phyloP scores from a whole-genome alignment of 2,888 invertebrate species.

The Eilema depressum region DNA sequence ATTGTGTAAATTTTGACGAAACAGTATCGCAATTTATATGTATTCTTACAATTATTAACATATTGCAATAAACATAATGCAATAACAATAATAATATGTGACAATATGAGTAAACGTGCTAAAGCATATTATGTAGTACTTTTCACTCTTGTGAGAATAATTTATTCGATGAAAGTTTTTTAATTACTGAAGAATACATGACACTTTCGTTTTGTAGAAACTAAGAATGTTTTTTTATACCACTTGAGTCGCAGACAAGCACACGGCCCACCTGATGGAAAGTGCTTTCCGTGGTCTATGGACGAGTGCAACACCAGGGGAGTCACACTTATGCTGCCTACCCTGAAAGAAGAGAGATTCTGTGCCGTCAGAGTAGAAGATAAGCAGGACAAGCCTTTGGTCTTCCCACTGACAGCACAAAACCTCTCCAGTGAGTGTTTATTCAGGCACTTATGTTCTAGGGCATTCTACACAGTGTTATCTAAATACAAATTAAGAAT shows the following conservation, averaged over 20 bases:
- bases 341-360: too few species aligned
- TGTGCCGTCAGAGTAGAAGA: too few species aligned
- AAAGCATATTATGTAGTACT: background rate
- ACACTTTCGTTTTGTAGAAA: background rate
- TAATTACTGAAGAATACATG: background rate
- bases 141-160: background rate
- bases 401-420: too few species aligned
- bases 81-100: background rate
- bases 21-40: constrained; percentile 6
- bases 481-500: background rate
- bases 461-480: background rate
- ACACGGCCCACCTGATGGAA: too few species aligned
- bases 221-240: background rate
- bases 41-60: constrained; percentile 12
- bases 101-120: background rate
- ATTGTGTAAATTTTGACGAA: constrained; percentile 11
- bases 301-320: too few species aligned
- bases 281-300: too few species aligned
- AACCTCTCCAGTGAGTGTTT: too few species aligned
- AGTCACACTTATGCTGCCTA: too few species aligned
- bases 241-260: too few species aligned
- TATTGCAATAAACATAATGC: background rate
- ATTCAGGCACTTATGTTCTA: background rate
- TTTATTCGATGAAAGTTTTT: background rate
- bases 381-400: too few species aligned